These are phyloP conservation scores for Caenorhabditis becei DNA, from an alignment of 2,888 invertebrate genomes.

Conservation along the genomic window DNA sequence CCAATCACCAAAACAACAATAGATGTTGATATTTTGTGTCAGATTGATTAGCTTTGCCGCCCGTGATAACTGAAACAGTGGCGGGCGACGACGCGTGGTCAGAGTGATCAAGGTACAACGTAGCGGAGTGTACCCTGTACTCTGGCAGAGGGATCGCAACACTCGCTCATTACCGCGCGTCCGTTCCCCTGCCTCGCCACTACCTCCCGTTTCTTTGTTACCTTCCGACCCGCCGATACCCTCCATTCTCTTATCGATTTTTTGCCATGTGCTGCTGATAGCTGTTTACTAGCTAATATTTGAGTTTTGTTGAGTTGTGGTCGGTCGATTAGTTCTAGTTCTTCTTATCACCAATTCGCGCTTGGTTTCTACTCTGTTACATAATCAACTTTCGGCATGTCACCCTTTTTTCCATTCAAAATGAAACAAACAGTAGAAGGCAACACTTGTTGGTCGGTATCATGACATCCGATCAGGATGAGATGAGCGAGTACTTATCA, in stretches of 20 bases:
- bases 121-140: conserved; percentile 61
- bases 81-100: not conserved
- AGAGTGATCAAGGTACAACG: conserved; percentile 27
- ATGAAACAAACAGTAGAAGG: not conserved
- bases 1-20: no score
- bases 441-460: conserved; percentile 13
- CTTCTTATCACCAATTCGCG: conserved; percentile 41
- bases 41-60: no score
- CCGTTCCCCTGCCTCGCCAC: not conserved
- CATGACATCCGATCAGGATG: conserved; percentile 36
- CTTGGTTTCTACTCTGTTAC: conserved; percentile 15
- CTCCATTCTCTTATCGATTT: conserved; percentile 19
- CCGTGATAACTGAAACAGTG: conserved; percentile 33
- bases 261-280: conserved; percentile 38
- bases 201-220: conserved; percentile 2
- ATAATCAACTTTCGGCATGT: conserved; percentile 34
- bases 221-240: conserved; percentile 3
- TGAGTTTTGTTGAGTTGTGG: conserved; percentile 12
- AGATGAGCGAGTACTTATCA: conserved; percentile 35
- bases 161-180: conserved; percentile 35
- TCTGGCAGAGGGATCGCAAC: conserved; percentile 10
- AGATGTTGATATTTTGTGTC: no score
- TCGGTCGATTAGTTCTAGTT: conserved; percentile 35
- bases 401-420: not conserved
- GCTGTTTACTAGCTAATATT: conserved; percentile 41